Percentiles rank a stretch among this genome's conserved stretches.
phyloP scores from a whole-genome alignment of 1,140 invertebrate genomes.

The Zaprionus gabonicus region DNA sequence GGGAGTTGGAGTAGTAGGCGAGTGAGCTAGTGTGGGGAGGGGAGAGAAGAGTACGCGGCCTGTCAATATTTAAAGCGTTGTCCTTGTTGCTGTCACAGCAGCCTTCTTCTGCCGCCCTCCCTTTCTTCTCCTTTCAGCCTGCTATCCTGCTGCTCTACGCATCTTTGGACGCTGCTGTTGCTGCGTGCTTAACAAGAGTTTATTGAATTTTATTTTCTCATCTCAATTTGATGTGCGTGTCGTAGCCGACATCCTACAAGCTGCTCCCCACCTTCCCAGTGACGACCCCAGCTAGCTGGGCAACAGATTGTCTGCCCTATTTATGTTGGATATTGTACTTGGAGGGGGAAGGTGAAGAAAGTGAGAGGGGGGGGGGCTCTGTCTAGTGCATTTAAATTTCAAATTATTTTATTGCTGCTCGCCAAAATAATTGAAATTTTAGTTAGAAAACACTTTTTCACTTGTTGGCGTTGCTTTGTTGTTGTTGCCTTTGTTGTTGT shows the following conservation, averaged over 20 bases:
- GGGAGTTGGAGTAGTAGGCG: not conserved
- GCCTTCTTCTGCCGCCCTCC: slow-evolving; percentile 24
- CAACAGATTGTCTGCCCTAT: slow-evolving; percentile 69
- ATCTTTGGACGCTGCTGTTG: slow-evolving; percentile 30
- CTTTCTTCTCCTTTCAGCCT: not conserved
- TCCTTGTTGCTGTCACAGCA: slow-evolving; percentile 61
- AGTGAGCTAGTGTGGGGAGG: not conserved
- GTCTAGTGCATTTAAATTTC: slow-evolving; percentile 76
- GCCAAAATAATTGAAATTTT: slow-evolving; percentile 78
- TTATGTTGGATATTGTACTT: not conserved
- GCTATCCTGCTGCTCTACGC: not conserved
- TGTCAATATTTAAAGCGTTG: slow-evolving; percentile 83
- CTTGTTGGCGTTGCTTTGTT: slow-evolving; percentile 8
- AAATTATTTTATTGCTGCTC: slow-evolving; percentile 74
- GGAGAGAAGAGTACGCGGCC: slow-evolving; percentile 19
- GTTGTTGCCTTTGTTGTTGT: not conserved
- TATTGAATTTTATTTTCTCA: slow-evolving; percentile 83
- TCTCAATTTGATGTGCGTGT: slow-evolving; percentile 80
- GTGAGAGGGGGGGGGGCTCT: slow-evolving; percentile 10
- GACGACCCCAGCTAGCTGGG: slow-evolving; percentile 20
- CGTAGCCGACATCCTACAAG: slow-evolving; percentile 36
- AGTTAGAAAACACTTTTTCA: slow-evolving; percentile 72
- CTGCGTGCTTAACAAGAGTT: slow-evolving; percentile 81
- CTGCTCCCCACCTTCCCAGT: not conserved
- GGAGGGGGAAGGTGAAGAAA: not conserved